Evolutionary conservation across 2,888 invertebrate species (phyloP), one percentile per base, ranked within the genome.

Genomic region (Brachypterus glaber): DNA sequence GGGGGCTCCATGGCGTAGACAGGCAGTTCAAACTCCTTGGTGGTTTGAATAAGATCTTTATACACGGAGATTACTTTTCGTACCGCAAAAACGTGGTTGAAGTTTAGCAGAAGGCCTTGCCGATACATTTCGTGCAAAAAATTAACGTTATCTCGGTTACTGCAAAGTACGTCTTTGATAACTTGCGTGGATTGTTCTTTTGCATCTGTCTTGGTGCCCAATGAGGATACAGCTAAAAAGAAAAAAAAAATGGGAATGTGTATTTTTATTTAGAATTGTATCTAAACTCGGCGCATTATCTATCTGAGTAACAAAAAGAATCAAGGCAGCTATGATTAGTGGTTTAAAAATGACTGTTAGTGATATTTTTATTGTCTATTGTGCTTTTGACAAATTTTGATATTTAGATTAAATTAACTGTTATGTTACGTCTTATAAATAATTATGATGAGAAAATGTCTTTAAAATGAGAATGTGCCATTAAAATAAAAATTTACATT

Each of bases 81-180:
- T 43, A 90, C 84, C 3, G 93, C 89, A 44, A 82, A 80, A 9
- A 90, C 85, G 63, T 92, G 89, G 36, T 53, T 56, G 63, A 93
- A 92, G 47, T 89, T 87, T 53, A 95, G 69, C 32, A 93, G 71
- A 68, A 95, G 89, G 18, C 92, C 91, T 68, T 95, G 92, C 17
- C 95, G 77, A 60, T 92, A 86, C 39, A 95, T 77, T 68, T 96
- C 96, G 56, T 95, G 88, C 17, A 95, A 79, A 60, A 96, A 88
- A 69, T 96, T 91, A 4, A 96, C 82, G 63, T 95, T 92, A 50
- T 91, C 90, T 32, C 91, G 76, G 26, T 79, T 85, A 17, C 81
- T 77, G 60, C 89, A 91, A 27, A 96, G 70, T 12, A 93, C 91
- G 53, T 89, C 85, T 31, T 88, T 78, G 0, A 92, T 91, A 37